Conservation (phyloP, 2,797 vertebrate species). For the Poeciliopsis presidionis region DNA sequence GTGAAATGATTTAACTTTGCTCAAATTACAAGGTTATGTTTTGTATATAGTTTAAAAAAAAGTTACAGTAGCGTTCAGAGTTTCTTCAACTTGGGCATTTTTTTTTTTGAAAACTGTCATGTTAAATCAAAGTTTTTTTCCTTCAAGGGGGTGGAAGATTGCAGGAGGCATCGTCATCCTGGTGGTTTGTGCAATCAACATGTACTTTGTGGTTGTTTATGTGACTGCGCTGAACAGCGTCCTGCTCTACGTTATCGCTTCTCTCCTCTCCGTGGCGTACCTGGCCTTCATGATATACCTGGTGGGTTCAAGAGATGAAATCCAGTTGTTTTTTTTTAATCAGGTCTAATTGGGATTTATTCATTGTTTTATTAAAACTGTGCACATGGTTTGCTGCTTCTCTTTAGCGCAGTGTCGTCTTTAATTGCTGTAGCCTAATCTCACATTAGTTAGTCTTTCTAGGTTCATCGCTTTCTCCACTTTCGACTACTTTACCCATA, state of each 20-base stretch:
- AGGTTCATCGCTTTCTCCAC: background rate
- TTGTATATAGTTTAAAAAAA: background rate
- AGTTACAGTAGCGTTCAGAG: background rate
- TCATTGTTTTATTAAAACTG: background rate
- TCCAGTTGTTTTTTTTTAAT: background rate
- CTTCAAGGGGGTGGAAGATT: slow-evolving; percentile 86
- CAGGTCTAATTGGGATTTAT: background rate
- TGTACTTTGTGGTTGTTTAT: slow-evolving; percentile 92
- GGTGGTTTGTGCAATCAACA: slow-evolving; percentile 89
- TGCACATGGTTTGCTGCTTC: background rate
- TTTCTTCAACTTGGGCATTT: background rate
- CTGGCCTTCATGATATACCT: slow-evolving; percentile 89
- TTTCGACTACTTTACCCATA: background rate
- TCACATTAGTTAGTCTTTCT: background rate
- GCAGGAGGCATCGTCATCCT: slow-evolving; percentile 85
- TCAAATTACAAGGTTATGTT: background rate
- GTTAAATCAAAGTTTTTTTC: background rate
- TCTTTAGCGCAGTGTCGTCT: background rate
- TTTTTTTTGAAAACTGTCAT: background rate
- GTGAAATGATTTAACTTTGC: background rate
- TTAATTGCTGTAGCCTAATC: background rate
- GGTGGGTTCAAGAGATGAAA: slow-evolving; percentile 79
- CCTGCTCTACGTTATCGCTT: slow-evolving; percentile 82
- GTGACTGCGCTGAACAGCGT: slow-evolving; percentile 82
- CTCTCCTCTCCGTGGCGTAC: slow-evolving; percentile 85